Percentiles rank a stretch among this genome's conserved stretches.
phyloP scores from a whole-genome alignment of 1,140 invertebrate genomes.

The Trissolcus basalis region DNA sequence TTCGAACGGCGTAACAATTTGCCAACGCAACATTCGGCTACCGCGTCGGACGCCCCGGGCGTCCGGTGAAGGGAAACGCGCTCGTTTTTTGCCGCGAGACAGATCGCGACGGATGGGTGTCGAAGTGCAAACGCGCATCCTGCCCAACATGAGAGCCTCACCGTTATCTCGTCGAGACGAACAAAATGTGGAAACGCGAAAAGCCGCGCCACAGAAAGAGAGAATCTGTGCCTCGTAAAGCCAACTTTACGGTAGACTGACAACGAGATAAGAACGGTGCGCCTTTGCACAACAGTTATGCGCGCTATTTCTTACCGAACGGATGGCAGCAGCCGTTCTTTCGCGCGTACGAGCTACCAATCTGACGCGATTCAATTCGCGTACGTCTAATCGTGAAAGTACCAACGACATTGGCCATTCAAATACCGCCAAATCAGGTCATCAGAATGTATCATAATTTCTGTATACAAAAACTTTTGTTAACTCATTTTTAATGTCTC shows the following conservation, averaged over 20 bases:
- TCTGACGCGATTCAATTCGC: conserved; percentile 25
- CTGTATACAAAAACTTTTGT: background rate
- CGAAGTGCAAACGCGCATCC: conserved; percentile 42
- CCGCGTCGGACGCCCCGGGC: conserved; percentile 5
- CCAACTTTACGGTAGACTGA: conserved; percentile 69
- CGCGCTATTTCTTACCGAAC: conserved; percentile 63
- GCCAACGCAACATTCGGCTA: conserved; percentile 33
- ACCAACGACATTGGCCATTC: background rate
- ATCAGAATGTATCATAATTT: background rate
- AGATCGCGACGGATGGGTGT: conserved; percentile 47
- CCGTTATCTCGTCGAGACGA: conserved; percentile 66
- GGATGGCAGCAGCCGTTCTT: conserved; percentile 46
- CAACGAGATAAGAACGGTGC: conserved; percentile 60
- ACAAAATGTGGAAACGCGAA: conserved; percentile 65
- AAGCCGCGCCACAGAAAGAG: conserved; percentile 55
- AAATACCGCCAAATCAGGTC: no score
- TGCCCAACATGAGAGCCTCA: conserved; percentile 48
- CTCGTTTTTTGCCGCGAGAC: conserved; percentile 46
- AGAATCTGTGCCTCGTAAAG: conserved; percentile 62
- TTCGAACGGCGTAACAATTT: conserved; percentile 14
- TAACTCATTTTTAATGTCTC: no score
- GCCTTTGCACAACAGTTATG: conserved; percentile 67
- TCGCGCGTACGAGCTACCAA: conserved; percentile 17
- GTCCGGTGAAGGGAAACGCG: conserved; percentile 49
- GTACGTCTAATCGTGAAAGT: conserved; percentile 14